A percentile compares a stretch with the other conserved stretches of the same genome.
Conservation (phyloP, 2,797 vertebrate species). For the Lophura swinhoii region DNA sequence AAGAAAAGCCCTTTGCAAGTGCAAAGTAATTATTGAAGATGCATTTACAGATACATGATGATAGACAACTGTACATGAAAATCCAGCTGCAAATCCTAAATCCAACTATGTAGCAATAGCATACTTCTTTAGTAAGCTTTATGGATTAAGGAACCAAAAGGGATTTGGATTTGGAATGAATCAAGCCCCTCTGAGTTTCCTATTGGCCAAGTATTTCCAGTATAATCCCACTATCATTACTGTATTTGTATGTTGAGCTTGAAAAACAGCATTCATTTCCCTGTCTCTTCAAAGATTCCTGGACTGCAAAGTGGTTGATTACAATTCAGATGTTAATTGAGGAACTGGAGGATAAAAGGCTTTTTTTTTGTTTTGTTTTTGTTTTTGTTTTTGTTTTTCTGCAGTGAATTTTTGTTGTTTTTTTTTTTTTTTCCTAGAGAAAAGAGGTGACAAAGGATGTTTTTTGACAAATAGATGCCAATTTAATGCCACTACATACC, state of each 20-base stretch:
- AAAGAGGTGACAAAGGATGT: conserved; percentile 10
- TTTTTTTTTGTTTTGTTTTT: neutral
- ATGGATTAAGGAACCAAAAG: conserved; percentile 32
- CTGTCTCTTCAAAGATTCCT: neutral
- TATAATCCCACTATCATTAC: neutral
- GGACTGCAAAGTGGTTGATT: neutral
- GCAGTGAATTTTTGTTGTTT: neutral
- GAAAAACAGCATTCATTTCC: neutral
- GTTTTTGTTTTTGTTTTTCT: neutral
- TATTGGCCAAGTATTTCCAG: neutral
- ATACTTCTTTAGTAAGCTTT: neutral
- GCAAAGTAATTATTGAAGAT: conserved; percentile 11
- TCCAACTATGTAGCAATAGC: neutral
- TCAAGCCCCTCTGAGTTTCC: neutral
- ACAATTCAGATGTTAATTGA: conserved; percentile 39
- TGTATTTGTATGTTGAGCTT: conserved; percentile 15
- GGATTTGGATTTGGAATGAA: conserved; percentile 34
- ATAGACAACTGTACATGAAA: neutral
- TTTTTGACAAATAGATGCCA: conserved; percentile 63
- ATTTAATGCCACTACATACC: neutral
- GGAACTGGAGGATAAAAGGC: neutral
- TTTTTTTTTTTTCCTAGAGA: neutral
- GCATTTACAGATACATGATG: neutral
- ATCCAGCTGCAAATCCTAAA: conserved; percentile 45
- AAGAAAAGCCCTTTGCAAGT: neutral